Percentiles rank a stretch among this genome's conserved stretches.
Conservation (phyloP, 2,888 invertebrate genomes). For the Apomyelois bistriatella region DNA sequence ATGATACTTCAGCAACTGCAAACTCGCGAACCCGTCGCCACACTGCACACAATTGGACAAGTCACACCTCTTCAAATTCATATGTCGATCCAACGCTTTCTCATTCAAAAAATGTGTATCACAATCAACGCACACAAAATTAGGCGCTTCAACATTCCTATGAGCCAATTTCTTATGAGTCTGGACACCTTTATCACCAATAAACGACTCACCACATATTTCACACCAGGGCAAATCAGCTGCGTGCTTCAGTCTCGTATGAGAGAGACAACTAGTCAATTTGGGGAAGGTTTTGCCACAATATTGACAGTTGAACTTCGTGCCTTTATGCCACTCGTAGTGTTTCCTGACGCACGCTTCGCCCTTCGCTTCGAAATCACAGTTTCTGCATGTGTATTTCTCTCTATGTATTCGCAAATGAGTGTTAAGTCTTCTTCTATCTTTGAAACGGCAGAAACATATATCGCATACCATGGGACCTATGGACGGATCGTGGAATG, state of each 20-base stretch:
- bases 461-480: background rate
- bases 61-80: background rate
- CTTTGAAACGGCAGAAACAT: background rate
- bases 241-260: slow-evolving; percentile 26
- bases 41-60: slow-evolving; percentile 26
- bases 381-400: background rate
- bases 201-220: slow-evolving; percentile 31
- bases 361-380: background rate
- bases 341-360: background rate
- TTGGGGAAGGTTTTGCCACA: slow-evolving; percentile 19
- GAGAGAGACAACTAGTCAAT: slow-evolving; percentile 24
- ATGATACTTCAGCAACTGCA: slow-evolving; percentile 23
- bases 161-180: slow-evolving; percentile 32
- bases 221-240: slow-evolving; percentile 30
- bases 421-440: background rate
- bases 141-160: slow-evolving; percentile 17
- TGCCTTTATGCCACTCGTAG: background rate
- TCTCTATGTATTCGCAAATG: slow-evolving; percentile 1
- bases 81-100: slow-evolving; percentile 23
- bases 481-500: background rate
- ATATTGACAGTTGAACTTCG: background rate
- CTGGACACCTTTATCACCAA: slow-evolving; percentile 29
- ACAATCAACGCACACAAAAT: slow-evolving; percentile 19
- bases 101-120: slow-evolving; percentile 16
- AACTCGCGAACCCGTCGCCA: slow-evolving; percentile 22